phyloP scores from a whole-genome alignment of 2,113 vertebrate species.

The Poeciliopsis retropinna region DNA sequence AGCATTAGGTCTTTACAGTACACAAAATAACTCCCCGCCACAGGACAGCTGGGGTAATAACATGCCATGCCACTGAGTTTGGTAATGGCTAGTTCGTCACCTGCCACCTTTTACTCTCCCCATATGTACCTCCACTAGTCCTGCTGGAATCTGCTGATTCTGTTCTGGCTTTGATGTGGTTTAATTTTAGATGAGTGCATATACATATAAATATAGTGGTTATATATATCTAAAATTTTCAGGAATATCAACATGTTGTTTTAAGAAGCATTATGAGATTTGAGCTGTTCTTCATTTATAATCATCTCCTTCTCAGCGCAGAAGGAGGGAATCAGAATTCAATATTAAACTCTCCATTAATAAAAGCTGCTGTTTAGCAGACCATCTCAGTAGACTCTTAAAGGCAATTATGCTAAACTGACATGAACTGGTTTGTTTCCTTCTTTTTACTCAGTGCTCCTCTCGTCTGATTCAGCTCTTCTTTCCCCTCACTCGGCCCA shows the following conservation, averaged over 20 bases:
- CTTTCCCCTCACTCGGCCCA: slow-evolving; percentile 14
- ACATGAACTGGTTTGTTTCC: slow-evolving; percentile 39
- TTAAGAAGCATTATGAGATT: slow-evolving; percentile 5
- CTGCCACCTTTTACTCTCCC: not conserved
- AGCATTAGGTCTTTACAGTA: slow-evolving; percentile 56
- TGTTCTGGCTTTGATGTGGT: slow-evolving; percentile 23
- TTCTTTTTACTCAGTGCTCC: slow-evolving; percentile 18
- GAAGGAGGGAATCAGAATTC: slow-evolving; percentile 57
- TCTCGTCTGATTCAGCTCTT: slow-evolving; percentile 29
- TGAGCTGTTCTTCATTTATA: slow-evolving; percentile 50
- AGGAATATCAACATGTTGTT: not conserved
- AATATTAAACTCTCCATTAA: slow-evolving; percentile 61
- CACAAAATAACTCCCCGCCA: slow-evolving; percentile 62
- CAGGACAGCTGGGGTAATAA: slow-evolving; percentile 66
- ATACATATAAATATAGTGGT: not conserved
- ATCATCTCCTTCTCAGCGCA: slow-evolving; percentile 44
- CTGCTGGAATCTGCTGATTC: slow-evolving; percentile 14
- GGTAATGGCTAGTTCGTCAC: slow-evolving; percentile 63
- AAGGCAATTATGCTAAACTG: slow-evolving; percentile 71
- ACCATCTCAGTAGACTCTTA: slow-evolving; percentile 58
- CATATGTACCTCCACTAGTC: not conserved
- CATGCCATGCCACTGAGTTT: slow-evolving; percentile 53
- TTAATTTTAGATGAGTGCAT: slow-evolving; percentile 11
- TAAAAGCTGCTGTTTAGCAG: slow-evolving; percentile 64
- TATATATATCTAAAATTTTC: not conserved